Base-by-base conservation (phyloP, 92 coral and sea anemone genomes). In the Muricea muricata region DNA sequence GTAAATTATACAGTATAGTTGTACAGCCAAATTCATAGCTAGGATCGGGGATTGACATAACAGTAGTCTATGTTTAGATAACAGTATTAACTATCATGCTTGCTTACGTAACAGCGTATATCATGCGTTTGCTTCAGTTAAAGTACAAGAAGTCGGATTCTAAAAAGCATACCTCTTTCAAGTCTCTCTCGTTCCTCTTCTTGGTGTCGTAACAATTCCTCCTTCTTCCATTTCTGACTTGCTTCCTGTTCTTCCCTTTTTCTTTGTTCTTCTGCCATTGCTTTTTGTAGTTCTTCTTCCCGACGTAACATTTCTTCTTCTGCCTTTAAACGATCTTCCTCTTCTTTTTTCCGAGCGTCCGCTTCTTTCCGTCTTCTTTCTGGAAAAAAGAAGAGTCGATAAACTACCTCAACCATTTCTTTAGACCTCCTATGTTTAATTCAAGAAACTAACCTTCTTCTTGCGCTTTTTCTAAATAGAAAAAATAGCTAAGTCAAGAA, bases 151-250 rank as follows among this genome's bases (percentile, higher is more conserved):
- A 5, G 33, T 4, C 67, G 8, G 18, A 23, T 24, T 6, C 1
- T 34, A 7, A 15, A 4, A 18, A 24, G 25, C 79, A 48, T 81
- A 93, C 98, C 98, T 77, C 87, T 81, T 72, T 95, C 97, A 41
- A 91, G 90, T 87, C 86, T 95, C 78, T 93, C 89, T 17, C 92
- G 89, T 52, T 95, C 98, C 40, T 90, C 91, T 42, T 95, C 89
- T 58, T 95, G 82, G 25, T 77, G 82, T 32, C 70, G 70, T 12
- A 77, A 23, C 82, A 77, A 87, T 66, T 95, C 98, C 23, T 95
- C 98, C 82, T 93, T 95, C 89, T 95, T 95, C 98, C 98, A 93
- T 46, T 93, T 95, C 67, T 91, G 94, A 13, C 83, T 91, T 13
- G 97, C 98, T 66, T 91, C 97, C 75, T 91, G 97, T 73, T 95